Evolutionary conservation across 2,113 vertebrate genomes (phyloP), one percentile per base, ranked within the genome.

Genomic region (Oryzias melastigma): DNA sequence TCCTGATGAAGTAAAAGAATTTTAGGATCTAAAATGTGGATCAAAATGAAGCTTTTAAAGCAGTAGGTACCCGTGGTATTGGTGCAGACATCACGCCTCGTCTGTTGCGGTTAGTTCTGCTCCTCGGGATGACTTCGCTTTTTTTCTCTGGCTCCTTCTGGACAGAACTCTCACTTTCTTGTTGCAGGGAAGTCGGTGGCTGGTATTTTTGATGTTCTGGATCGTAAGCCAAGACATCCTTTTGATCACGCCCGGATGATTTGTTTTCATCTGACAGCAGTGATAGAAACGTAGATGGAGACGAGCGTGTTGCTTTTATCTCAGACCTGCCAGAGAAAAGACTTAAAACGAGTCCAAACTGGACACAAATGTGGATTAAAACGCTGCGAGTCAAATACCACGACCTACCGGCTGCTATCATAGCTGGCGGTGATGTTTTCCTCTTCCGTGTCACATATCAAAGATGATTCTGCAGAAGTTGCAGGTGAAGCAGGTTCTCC

Each of bases 11-110:
- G 10, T 54, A 4, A 42, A 1, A 12, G 5, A 49, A 29, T 27
- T 4, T 4, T 43, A 44, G 3, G 44, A 50, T 18, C 14, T 14
- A 29, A 1, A 17, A 47, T 15, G 47, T 53, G 3, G 43, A 22
- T 15, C n/a, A 0, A 1, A 43, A 6, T 55, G 3, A 44, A 17
- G 16, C 29, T 25, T 18, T 60, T 2, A 10, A 12, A 12, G 20
- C 75, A 93, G 91, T 19, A 29, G 51, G 15, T 78, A 93, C 92
- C 94, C 96, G 93, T 16, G 87, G 52, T 15, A 85, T 64, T 4
- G 95, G 94, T 51, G 93, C 94, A 2, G 92, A 66, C 93, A 95
- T 92, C 91, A 94, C 89, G 67, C 92, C 94, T 66, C 89, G 91
- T 72, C 89, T 85, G 0, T 90, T 75, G 43, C 93, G 91, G 74